Evolutionary conservation across 2,113 vertebrate genomes (phyloP).

Genomic region (Scytalopus superciliaris): DNA sequence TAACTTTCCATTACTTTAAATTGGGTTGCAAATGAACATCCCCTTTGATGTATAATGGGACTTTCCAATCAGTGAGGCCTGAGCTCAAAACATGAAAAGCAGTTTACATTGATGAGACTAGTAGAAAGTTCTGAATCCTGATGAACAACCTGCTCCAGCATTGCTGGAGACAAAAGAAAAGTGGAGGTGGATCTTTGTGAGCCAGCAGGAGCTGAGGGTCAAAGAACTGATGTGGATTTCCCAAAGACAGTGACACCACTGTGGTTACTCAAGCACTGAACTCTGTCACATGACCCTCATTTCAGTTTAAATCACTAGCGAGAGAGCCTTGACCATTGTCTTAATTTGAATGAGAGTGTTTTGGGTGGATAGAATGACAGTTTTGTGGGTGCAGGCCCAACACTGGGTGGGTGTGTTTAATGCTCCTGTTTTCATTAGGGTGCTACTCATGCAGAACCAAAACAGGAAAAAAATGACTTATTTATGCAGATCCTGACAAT

Average conservation of each 20-base stretch:
- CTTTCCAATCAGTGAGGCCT: background rate
- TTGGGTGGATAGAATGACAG: background rate
- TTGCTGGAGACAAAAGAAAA: background rate
- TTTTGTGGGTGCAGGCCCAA: background rate
- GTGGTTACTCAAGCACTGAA: background rate
- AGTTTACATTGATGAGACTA: background rate
- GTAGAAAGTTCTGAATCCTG: background rate
- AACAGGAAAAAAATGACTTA: background rate
- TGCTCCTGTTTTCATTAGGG: background rate
- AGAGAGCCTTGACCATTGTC: background rate
- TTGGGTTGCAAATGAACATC: background rate
- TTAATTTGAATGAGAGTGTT: background rate
- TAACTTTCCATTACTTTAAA: slow-evolving; percentile 8
- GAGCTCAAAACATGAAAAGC: background rate
- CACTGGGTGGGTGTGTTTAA: background rate
- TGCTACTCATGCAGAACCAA: background rate
- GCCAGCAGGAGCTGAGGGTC: background rate
- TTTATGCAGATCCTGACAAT: background rate
- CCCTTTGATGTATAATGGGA: background rate
- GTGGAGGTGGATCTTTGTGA: background rate
- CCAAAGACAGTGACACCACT: background rate
- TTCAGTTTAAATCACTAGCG: background rate
- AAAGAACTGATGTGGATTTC: background rate
- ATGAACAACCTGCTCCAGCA: background rate
- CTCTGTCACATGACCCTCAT: background rate